These are phyloP conservation scores for Polydrusus cervinus DNA, from an alignment of 2,888 invertebrate genomes.

Conservation along the genomic window DNA sequence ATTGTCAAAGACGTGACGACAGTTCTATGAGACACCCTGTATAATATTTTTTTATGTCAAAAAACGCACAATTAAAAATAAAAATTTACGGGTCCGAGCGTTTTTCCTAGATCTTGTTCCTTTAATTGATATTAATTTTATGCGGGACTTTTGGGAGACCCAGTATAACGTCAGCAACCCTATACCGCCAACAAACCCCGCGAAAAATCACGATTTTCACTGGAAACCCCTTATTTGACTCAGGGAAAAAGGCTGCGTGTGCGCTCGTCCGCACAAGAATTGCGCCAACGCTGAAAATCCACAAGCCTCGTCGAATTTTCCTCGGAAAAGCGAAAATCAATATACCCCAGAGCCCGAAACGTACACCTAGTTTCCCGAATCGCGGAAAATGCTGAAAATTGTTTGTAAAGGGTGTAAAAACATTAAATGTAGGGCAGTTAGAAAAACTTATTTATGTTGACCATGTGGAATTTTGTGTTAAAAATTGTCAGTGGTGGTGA, in stretches of 20 bases:
- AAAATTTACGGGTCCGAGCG: too few relatives aligned
- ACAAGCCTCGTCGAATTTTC: conserved; percentile 46
- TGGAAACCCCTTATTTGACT: background rate
- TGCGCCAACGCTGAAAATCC: conserved; percentile 48
- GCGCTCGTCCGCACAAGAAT: conserved; percentile 38
- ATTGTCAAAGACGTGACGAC: too few relatives aligned
- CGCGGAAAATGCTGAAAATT: conserved; percentile 28
- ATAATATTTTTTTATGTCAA: too few relatives aligned
- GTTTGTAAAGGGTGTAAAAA: conserved; percentile 15
- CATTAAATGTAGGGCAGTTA: background rate
- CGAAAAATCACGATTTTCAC: background rate
- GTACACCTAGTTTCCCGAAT: conserved; percentile 13
- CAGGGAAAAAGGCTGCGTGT: conserved; percentile 37
- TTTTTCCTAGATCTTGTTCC: too few relatives aligned
- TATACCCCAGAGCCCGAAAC: conserved; percentile 39
- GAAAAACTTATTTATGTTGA: background rate
- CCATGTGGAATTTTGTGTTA: background rate
- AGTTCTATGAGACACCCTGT: too few relatives aligned
- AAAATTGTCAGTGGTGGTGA: background rate
- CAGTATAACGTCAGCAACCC: background rate
- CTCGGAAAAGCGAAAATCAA: conserved; percentile 43
- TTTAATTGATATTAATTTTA: too few relatives aligned
- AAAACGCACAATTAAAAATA: too few relatives aligned
- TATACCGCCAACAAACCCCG: background rate
- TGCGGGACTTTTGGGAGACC: too few relatives aligned